Percentiles rank a stretch among this genome's conserved stretches.
Conservation (phyloP, 2,797 vertebrate genomes). For the Mycteria americana region DNA sequence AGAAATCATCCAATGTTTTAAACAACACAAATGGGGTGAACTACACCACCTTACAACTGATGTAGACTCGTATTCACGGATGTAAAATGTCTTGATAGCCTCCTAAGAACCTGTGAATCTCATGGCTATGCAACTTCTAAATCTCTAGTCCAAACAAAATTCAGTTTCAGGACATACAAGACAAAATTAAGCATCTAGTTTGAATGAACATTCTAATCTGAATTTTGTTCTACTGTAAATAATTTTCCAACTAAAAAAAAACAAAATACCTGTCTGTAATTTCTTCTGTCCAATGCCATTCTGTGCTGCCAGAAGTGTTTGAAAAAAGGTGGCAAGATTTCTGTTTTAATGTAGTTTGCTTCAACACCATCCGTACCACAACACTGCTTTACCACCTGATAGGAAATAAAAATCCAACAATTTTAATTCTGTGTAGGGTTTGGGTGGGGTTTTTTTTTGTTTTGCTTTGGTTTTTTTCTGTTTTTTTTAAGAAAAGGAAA, state of each 20-base stretch:
- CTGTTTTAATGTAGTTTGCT: conserved; percentile 99
- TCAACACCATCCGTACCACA: conserved; percentile 98
- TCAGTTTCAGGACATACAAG: background rate
- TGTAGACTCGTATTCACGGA: background rate
- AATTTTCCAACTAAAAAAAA: background rate
- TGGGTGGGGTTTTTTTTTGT: fast-evolving
- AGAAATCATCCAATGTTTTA: background rate
- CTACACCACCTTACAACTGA: background rate
- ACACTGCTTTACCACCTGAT: conserved; percentile 97
- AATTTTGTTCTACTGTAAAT: background rate
- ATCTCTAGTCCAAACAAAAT: background rate
- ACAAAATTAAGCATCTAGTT: background rate
- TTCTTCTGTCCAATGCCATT: conserved; percentile 97
- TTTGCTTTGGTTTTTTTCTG: background rate
- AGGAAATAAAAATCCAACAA: background rate
- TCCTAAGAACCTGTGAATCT: background rate
- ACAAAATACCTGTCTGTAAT: conserved; percentile 91
- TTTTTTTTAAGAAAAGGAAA: background rate
- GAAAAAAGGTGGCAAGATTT: conserved; percentile 98
- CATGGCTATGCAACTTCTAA: background rate
- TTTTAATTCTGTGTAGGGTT: background rate
- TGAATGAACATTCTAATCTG: background rate
- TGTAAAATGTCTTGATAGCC: background rate
- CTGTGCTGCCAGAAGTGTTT: conserved; percentile 99
- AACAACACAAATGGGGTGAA: background rate